Evolutionary conservation across 1,140 invertebrate genomes (phyloP), one percentile per base, ranked within the genome.

Genomic region (Panulirus ornatus): DNA sequence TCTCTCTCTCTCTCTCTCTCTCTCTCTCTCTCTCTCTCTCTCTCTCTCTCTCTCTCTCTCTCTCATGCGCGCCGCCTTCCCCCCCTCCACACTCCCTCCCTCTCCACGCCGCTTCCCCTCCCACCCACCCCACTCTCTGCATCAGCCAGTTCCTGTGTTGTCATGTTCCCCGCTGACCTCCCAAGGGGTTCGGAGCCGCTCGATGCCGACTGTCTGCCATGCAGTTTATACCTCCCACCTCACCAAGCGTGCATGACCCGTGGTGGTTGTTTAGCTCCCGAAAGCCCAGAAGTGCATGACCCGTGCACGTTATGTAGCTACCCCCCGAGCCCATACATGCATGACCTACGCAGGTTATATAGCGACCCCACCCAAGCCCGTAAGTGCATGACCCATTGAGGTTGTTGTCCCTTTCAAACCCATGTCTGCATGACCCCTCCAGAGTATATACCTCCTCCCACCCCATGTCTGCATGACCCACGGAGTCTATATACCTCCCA

Each of bases 81-180:
- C 2, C n/a, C 2, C 70, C 30, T 22, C 44, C 6, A n/a, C 11
- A 1, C 30, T 75, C 9, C 30, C 71, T 75, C 9, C 9, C 71
- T 34, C 38, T 38, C 9, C 71, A 36, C 71, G 30, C 30, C 9
- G 19, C 9, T 14, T 2, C 44, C n/a, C 19, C 42, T 78, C 38
- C 54, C 54, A 58, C 22, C 14, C 54, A 58, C 54, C 14, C 3
- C 81, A n/a, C 81, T 51, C 58, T 44, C 44, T 66, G 51, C 81
- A 36, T 66, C 11, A 83, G 51, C 36, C 51, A 66, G 38, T 27
- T 83, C 34, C n/a, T 36, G 54, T 42, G 38, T 66, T 14, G 81
- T 66, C 81, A 40, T 83, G 81, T 38, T 40, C 30, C 76, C 19
- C 42, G 27, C 76, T 79, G 14, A 79, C 42, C 76, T 40, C 22